A percentile compares a stretch with the other conserved stretches of the same genome.
These are phyloP conservation scores for Tamias sibiricus DNA, from an alignment of 2,113 vertebrate species.

Conservation along the genomic window DNA sequence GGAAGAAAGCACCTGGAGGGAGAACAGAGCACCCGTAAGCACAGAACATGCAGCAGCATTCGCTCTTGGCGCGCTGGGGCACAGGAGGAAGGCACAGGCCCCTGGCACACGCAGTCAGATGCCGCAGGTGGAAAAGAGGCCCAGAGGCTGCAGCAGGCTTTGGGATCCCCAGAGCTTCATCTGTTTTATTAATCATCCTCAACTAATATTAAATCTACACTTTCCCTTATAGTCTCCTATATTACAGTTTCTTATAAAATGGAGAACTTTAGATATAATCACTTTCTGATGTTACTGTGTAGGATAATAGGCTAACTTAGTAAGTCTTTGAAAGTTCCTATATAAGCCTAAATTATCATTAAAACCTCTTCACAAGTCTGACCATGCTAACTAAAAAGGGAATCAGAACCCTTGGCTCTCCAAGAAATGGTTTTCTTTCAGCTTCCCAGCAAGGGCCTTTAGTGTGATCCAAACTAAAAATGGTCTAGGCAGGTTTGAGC, in stretches of 20 bases:
- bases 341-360: neutral
- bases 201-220: neutral
- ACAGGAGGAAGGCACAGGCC: neutral
- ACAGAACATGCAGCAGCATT: rapidly evolving
- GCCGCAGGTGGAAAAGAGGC: neutral
- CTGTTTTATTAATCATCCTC: neutral
- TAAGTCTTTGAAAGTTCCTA: neutral
- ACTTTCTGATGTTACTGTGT: neutral
- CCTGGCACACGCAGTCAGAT: rapidly evolving
- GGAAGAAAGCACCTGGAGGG: neutral
- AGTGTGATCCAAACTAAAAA: neutral
- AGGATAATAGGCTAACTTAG: neutral
- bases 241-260: neutral
- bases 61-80: neutral
- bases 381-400: neutral
- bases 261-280: neutral
- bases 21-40: neutral
- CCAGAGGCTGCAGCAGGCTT: neutral
- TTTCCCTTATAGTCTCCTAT: neutral
- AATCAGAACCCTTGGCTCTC: neutral
- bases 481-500: neutral
- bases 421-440: neutral
- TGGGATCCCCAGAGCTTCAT: neutral
- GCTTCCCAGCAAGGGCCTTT: neutral
- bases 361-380: neutral